Conservation (phyloP, 1,140 invertebrate species). For the Contarinia nasturtii region DNA sequence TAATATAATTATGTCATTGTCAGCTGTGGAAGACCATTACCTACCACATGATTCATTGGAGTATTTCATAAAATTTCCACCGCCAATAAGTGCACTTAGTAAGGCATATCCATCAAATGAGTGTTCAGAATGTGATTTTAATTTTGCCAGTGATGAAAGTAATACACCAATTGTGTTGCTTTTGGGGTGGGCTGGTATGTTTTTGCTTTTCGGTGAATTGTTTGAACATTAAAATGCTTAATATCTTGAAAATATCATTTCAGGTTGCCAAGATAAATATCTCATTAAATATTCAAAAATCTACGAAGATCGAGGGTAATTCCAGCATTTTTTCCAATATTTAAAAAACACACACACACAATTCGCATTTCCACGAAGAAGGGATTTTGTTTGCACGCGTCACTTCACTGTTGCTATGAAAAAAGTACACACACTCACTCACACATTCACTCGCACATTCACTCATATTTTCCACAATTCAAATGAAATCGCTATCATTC, state of each 20-base stretch:
- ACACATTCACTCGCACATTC: too few relatives aligned
- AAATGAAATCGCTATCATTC: too few relatives aligned
- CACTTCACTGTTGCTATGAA: not conserved
- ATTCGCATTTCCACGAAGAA: too few relatives aligned
- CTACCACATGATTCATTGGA: constrained; percentile 28
- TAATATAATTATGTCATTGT: too few relatives aligned
- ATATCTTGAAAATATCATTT: too few relatives aligned
- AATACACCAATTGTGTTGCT: constrained; percentile 50
- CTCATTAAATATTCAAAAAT: constrained; percentile 58
- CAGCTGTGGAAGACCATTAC: not conserved
- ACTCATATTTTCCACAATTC: not conserved
- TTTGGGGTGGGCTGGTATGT: constrained; percentile 62
- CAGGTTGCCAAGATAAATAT: constrained; percentile 55
- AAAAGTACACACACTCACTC: not conserved
- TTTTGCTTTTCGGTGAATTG: too few relatives aligned
- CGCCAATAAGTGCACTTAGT: constrained; percentile 17
- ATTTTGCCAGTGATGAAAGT: constrained; percentile 34
- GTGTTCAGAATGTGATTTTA: constrained; percentile 28
- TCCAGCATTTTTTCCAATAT: too few relatives aligned
- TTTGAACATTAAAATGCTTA: too few relatives aligned
- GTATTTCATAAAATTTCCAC: constrained; percentile 42
- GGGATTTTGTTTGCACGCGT: constrained; percentile 6
- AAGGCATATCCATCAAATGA: constrained; percentile 8
- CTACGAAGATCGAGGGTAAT: constrained; percentile 54
- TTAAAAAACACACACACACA: too few relatives aligned